Conservation (phyloP, 2,797 vertebrate species). For the Ctenosaura bakeri region DNA sequence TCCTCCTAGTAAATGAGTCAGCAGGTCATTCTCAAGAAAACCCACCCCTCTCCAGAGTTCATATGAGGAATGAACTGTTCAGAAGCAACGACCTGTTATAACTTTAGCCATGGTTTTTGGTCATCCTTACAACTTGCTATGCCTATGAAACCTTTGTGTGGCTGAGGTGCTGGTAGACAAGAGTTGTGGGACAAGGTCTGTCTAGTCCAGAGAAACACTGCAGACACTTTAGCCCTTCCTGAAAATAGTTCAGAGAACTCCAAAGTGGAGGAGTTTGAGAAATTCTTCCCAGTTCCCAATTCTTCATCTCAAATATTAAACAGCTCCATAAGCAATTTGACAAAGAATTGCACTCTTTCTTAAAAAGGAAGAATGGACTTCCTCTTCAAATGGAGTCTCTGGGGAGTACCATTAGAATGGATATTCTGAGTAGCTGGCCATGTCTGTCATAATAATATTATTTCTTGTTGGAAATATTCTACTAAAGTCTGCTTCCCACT, state of each 20-base stretch:
- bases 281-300: background rate
- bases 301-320: background rate
- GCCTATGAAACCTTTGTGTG: background rate
- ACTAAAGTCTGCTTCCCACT: background rate
- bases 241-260: background rate
- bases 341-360: background rate
- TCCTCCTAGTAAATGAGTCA: background rate
- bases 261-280: background rate
- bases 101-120: background rate
- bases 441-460: background rate
- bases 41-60: background rate
- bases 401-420: background rate
- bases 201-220: background rate
- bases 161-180: background rate
- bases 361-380: background rate
- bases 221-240: too few relatives aligned
- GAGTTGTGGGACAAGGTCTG: background rate
- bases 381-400: background rate
- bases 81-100: background rate
- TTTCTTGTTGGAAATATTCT: background rate
- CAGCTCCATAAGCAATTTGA: background rate
- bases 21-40: background rate
- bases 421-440: background rate
- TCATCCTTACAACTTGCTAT: background rate
- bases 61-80: background rate